Conservation (phyloP, 2,113 vertebrate genomes). For the Nicator chloris region DNA sequence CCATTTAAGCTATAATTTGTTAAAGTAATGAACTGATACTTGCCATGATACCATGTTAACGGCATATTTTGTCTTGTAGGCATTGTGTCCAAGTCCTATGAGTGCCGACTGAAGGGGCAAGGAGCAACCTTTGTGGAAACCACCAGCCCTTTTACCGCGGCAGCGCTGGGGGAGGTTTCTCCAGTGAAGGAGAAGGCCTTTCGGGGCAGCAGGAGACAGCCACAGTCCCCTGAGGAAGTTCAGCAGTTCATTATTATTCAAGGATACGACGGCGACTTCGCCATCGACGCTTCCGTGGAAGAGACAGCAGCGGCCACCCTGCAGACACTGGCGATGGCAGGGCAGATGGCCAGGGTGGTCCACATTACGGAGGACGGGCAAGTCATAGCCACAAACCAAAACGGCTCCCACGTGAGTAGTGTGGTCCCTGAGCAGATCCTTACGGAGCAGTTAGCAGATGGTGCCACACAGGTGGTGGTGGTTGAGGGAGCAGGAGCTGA, state of each 20-base stretch:
- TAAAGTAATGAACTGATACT: background rate
- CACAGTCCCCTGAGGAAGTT: slow-evolving; percentile 68
- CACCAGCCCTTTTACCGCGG: slow-evolving; percentile 70
- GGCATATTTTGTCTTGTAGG: slow-evolving; percentile 73
- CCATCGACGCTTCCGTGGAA: slow-evolving; percentile 86
- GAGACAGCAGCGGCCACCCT: slow-evolving; percentile 92
- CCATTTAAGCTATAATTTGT: background rate
- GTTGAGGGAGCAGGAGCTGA: slow-evolving; percentile 72
- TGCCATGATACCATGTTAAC: background rate
- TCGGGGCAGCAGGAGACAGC: slow-evolving; percentile 20
- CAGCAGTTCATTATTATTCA: slow-evolving; percentile 98
- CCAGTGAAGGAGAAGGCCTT: slow-evolving; percentile 59
- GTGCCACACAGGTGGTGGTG: slow-evolving; percentile 87
- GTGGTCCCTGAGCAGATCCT: slow-evolving; percentile 70
- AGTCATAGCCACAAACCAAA: slow-evolving; percentile 82
- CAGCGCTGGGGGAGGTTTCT: slow-evolving; percentile 66
- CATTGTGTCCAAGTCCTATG: slow-evolving; percentile 97
- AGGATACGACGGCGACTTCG: slow-evolving; percentile 80
- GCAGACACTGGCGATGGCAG: slow-evolving; percentile 93
- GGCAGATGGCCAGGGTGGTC: slow-evolving; percentile 90
- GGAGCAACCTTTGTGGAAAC: slow-evolving; percentile 92
- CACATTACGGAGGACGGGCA: slow-evolving; percentile 95
- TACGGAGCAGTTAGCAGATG: slow-evolving; percentile 65
- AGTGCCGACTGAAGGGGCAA: slow-evolving; percentile 95
- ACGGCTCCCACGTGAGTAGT: slow-evolving; percentile 53